A percentile compares a stretch with the other conserved stretches of the same genome.
phyloP scores from a whole-genome alignment of 2,888 invertebrate genomes.

The Schrankia costaestrigalis region DNA sequence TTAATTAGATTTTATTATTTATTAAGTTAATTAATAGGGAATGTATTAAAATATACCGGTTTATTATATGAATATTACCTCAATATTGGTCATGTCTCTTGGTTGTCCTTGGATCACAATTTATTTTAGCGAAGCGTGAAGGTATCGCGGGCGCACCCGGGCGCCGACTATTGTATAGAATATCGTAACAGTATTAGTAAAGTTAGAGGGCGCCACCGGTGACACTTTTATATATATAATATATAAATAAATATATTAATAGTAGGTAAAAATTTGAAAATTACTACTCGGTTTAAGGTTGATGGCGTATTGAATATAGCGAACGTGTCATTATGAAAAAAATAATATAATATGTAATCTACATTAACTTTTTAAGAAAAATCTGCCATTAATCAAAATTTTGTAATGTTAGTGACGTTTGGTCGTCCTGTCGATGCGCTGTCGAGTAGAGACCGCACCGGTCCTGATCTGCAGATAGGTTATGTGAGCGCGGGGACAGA shows the following conservation, averaged over 20 bases:
- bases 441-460: no score
- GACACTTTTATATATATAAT: conserved; percentile 35
- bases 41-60: conserved; percentile 46
- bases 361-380: conserved; percentile 1
- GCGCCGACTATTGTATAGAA: conserved; percentile 26
- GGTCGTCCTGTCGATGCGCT: conserved; percentile 2
- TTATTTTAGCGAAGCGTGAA: conserved; percentile 14
- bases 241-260: conserved; percentile 30
- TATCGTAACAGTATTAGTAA: conserved; percentile 61
- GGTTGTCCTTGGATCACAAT: conserved; percentile 52
- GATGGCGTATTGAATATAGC: conserved; percentile 16
- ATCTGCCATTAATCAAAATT: conserved; percentile 5
- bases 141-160: conserved; percentile 7
- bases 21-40: conserved; percentile 57
- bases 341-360: no score
- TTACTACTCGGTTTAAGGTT: conserved; percentile 27
- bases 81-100: conserved; percentile 44
- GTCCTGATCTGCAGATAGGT: no score
- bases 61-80: conserved; percentile 57
- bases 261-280: conserved; percentile 30
- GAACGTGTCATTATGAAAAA: conserved; percentile 9
- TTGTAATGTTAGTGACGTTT: conserved; percentile 3
- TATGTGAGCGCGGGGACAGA: no score
- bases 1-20: conserved; percentile 69
- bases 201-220: conserved; percentile 47